A percentile compares a stretch with the other conserved stretches of the same genome.
These are phyloP conservation scores for Hypena proboscidalis DNA, from an alignment of 2,888 invertebrate genomes.

Conservation along the genomic window DNA sequence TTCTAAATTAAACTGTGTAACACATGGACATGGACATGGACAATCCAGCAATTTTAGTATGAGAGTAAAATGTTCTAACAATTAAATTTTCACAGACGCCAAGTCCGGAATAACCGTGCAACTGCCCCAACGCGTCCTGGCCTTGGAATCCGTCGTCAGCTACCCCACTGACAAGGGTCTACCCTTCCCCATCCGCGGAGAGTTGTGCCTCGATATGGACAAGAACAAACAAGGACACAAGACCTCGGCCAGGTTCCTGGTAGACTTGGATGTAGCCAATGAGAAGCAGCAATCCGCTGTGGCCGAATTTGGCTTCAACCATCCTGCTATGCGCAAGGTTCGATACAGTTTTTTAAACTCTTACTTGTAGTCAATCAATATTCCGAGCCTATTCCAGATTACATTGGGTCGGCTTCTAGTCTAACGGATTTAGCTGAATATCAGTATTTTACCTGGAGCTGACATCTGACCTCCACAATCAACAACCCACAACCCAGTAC, in stretches of 20 bases:
- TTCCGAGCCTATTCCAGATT: no score
- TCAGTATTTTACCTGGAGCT: no score
- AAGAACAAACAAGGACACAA: slow-evolving; percentile 90
- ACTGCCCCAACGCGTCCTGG: slow-evolving; percentile 88
- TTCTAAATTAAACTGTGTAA: no score
- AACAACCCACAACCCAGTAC: no score
- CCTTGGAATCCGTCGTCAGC: slow-evolving; percentile 84
- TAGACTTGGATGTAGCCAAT: slow-evolving; percentile 77
- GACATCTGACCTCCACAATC: no score
- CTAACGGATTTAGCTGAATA: no score
- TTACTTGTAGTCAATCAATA: no score
- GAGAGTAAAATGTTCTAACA: no score
- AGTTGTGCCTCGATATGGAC: slow-evolving; percentile 88
- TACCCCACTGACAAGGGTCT: slow-evolving; percentile 72
- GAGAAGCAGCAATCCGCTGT: slow-evolving; percentile 78
- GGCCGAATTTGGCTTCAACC: slow-evolving; percentile 87
- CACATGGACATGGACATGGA: no score
- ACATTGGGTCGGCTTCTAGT: no score
- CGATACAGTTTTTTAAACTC: no score
- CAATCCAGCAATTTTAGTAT: no score
- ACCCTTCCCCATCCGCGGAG: slow-evolving; percentile 87
- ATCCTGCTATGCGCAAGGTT: slow-evolving; percentile 88
- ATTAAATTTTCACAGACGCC: slow-evolving; percentile 52
- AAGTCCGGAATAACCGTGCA: slow-evolving; percentile 84
- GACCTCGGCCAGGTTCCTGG: slow-evolving; percentile 82